Percentiles rank a stretch among this genome's conserved stretches.
These are phyloP conservation scores for Nilaparvata lugens DNA, from an alignment of 1,140 invertebrate species.

Conservation along the genomic window DNA sequence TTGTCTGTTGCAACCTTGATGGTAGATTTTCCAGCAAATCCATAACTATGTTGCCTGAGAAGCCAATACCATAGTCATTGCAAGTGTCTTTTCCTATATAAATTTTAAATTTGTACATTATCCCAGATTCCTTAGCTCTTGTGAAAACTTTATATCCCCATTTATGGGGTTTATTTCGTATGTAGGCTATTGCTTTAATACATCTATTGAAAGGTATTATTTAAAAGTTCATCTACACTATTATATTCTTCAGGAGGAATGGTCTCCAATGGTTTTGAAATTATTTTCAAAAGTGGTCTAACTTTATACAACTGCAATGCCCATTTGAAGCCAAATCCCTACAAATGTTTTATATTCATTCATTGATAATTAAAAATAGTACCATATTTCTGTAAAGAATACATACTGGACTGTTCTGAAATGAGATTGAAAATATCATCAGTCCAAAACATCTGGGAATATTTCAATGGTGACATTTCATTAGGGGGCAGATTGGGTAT, in stretches of 20 bases:
- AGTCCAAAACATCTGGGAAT: too few species aligned
- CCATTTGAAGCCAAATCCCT: slow-evolving; percentile 23
- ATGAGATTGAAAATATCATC: too few species aligned
- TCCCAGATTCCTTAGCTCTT: slow-evolving; percentile 7
- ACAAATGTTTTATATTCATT: slow-evolving; percentile 19
- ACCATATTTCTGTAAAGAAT: too few species aligned
- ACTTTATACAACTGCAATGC: slow-evolving; percentile 19
- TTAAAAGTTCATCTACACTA: slow-evolving; percentile 22
- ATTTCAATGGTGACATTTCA: too few species aligned
- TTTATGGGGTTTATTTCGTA: slow-evolving; percentile 32
- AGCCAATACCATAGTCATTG: too few species aligned
- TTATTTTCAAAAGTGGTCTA: slow-evolving; percentile 6
- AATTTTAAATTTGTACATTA: neutral
- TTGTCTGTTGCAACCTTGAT: neutral
- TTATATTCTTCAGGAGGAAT: slow-evolving; percentile 7
- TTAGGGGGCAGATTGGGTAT: too few species aligned
- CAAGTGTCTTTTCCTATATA: too few species aligned
- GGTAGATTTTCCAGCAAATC: neutral
- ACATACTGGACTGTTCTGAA: too few species aligned
- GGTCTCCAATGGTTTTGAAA: slow-evolving; percentile 13
- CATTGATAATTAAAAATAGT: neutral
- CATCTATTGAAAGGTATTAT: slow-evolving; percentile 24
- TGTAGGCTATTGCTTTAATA: slow-evolving; percentile 28
- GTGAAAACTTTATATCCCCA: slow-evolving; percentile 25
- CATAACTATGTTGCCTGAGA: too few species aligned